Evolutionary conservation across 2,888 invertebrate genomes (phyloP).

Genomic region (Muscina levida): DNA sequence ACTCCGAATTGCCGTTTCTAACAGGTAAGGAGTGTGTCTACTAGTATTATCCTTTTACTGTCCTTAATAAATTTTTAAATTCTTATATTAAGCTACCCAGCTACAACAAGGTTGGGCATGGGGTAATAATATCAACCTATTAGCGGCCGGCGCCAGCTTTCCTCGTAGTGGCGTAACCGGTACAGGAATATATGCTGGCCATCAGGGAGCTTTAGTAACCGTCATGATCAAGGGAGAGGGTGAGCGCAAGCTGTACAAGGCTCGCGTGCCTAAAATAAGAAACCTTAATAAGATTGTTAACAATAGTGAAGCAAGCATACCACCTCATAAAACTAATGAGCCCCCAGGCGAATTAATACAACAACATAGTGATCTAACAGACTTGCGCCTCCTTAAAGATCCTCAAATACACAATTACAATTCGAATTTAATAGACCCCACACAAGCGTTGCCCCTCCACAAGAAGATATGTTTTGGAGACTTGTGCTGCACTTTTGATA

Average conservation of each 20-base stretch:
- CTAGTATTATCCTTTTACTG: background rate
- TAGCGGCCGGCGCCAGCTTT: slow-evolving; percentile 83
- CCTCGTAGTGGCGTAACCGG: slow-evolving; percentile 82
- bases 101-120: slow-evolving; percentile 84
- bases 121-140: slow-evolving; percentile 82
- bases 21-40: slow-evolving; percentile 73
- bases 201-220: slow-evolving; percentile 72
- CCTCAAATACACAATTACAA: slow-evolving; percentile 70
- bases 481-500: slow-evolving; percentile 78
- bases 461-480: slow-evolving; percentile 70
- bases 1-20: slow-evolving; percentile 87
- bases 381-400: slow-evolving; percentile 70
- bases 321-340: background rate
- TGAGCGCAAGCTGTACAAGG: slow-evolving; percentile 71
- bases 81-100: slow-evolving; percentile 73
- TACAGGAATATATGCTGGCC: slow-evolving; percentile 82
- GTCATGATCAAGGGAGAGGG: slow-evolving; percentile 71
- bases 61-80: background rate
- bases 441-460: slow-evolving; percentile 19
- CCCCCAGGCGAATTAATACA: background rate
- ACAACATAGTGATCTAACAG: slow-evolving; percentile 9
- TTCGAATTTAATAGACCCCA: slow-evolving; percentile 68
- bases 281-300: background rate
- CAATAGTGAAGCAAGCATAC: background rate
- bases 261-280: slow-evolving; percentile 71